Percentiles rank a stretch among this genome's conserved stretches.
Evolutionary conservation across 2,113 vertebrate genomes (phyloP).

Genomic region (Chlorodrepanis virens): DNA sequence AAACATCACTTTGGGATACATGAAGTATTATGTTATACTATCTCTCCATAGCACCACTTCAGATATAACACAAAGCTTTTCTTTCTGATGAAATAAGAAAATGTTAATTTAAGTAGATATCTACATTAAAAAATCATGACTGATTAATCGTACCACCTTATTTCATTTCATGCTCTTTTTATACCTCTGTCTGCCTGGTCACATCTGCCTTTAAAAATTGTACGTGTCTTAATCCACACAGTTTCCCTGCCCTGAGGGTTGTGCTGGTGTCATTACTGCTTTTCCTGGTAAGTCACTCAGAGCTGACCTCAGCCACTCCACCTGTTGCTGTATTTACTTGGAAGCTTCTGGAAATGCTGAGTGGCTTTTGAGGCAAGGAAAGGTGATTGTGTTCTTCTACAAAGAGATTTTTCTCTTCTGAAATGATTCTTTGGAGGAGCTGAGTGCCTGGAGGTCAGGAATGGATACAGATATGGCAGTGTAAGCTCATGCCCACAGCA

Average conservation of each 20-base stretch:
- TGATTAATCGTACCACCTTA: neutral
- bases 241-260: neutral
- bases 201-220: neutral
- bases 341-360: neutral
- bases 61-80: neutral
- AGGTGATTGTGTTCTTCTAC: neutral
- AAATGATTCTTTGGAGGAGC: neutral
- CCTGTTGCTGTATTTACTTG: neutral
- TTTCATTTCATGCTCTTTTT: neutral
- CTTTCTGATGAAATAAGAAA: neutral
- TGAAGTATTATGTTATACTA: neutral
- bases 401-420: neutral
- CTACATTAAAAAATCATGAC: neutral
- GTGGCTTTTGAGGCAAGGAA: neutral
- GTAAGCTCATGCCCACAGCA: neutral
- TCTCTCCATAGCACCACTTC: neutral
- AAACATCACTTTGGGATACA: neutral
- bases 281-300: neutral
- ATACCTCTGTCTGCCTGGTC: neutral
- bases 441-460: neutral
- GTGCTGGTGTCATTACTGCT: neutral
- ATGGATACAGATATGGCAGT: rapidly evolving
- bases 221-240: neutral
- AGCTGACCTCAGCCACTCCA: neutral
- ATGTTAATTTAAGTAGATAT: neutral